Evolutionary conservation across 2,797 vertebrate species (phyloP).

Genomic region (Siniperca undulata): DNA sequence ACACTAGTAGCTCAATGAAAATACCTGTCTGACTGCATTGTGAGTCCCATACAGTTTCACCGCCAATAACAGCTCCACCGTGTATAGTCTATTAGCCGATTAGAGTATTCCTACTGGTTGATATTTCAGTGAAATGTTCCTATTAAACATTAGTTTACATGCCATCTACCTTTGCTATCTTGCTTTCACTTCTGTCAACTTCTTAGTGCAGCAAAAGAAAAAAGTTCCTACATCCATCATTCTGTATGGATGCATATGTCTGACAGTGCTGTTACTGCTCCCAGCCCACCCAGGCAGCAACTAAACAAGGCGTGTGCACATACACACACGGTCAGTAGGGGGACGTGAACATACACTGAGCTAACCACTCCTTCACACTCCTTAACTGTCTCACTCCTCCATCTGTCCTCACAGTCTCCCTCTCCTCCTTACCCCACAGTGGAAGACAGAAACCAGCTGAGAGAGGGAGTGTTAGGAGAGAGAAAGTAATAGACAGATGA

Average conservation of each 20-base stretch:
- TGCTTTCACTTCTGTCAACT: constrained; percentile 8
- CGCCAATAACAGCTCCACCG: neutral
- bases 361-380: constrained; percentile 27
- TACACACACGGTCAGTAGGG: constrained; percentile 22
- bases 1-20: constrained; percentile 1
- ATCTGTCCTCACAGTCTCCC: constrained; percentile 21
- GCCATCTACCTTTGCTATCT: neutral
- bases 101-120: neutral
- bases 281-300: constrained; percentile 60
- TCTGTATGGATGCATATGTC: constrained; percentile 28
- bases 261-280: constrained; percentile 46
- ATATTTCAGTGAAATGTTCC: neutral
- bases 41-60: neutral
- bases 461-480: neutral
- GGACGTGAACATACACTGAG: constrained; percentile 20
- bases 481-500: constrained; percentile 16
- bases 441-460: constrained; percentile 50
- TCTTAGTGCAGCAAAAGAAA: neutral
- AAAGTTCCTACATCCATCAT: constrained; percentile 3
- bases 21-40: constrained; percentile 14
- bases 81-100: neutral
- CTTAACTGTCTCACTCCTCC: constrained; percentile 14
- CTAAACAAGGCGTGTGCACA: constrained; percentile 44
- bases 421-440: constrained; percentile 7
- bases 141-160: neutral